Evolutionary conservation across 2,888 invertebrate species (phyloP).

Genomic region (Spisula subtruncata): DNA sequence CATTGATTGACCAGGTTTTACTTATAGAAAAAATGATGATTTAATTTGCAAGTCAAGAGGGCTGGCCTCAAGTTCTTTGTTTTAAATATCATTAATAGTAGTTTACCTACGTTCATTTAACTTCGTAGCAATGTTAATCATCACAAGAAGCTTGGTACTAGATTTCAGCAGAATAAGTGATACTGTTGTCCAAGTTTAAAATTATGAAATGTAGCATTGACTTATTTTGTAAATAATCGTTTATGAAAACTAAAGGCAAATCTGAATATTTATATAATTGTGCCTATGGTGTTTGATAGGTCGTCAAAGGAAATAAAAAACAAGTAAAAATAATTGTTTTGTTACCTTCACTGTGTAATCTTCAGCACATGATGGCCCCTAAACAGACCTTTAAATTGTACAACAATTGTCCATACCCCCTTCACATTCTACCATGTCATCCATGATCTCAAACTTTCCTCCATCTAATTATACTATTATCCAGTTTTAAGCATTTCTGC

Average conservation of each 20-base stretch:
- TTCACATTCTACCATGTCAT: neutral
- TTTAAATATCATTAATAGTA: too few species aligned
- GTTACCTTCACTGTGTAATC: neutral
- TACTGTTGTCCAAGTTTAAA: too few species aligned
- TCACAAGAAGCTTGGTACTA: too few species aligned
- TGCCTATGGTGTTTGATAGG: neutral
- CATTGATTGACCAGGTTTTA: too few species aligned
- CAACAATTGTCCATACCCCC: neutral
- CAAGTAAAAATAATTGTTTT: neutral
- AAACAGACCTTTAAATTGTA: neutral
- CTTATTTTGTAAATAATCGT: neutral
- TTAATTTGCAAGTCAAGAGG: too few species aligned
- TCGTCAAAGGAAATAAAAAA: conserved; percentile 7
- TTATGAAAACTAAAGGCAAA: neutral
- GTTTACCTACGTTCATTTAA: too few species aligned
- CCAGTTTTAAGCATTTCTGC: neutral
- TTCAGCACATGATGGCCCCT: neutral
- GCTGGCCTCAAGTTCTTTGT: too few species aligned
- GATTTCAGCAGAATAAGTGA: too few species aligned
- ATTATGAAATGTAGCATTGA: too few species aligned
- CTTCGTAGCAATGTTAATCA: too few species aligned
- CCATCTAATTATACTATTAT: neutral
- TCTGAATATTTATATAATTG: neutral
- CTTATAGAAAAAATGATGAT: too few species aligned
- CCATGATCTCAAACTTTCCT: neutral